Evolutionary conservation across 2,113 vertebrate genomes (phyloP).

Genomic region (western clawed frog (Xenopus tropicalis)): UCB_Xtro_10.0 CM004447.2:23082501-23083000

Average conservation of each 20-base stretch:
- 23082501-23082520: no score
- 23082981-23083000: no score
- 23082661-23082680: neutral
- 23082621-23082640: neutral
- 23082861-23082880: conserved; percentile 34
- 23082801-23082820: neutral
- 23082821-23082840: neutral
- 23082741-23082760: neutral
- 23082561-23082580: no score
- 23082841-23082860: conserved; percentile 6
- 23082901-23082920: conserved; percentile 13
- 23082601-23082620: neutral
- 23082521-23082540: no score
- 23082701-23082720: neutral
- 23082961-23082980: no score
- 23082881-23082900: conserved; percentile 11
- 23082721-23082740: conserved; percentile 5
- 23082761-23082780: neutral
- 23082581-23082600: no score
- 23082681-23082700: neutral
- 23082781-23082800: conserved; percentile 6
- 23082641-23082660: conserved; percentile 15
- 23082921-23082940: conserved; percentile 6
- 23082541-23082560: no score
- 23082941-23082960: no score